Evolutionary conservation across 2,888 invertebrate species (phyloP).

Genomic region (Drosophila rellima): DNA sequence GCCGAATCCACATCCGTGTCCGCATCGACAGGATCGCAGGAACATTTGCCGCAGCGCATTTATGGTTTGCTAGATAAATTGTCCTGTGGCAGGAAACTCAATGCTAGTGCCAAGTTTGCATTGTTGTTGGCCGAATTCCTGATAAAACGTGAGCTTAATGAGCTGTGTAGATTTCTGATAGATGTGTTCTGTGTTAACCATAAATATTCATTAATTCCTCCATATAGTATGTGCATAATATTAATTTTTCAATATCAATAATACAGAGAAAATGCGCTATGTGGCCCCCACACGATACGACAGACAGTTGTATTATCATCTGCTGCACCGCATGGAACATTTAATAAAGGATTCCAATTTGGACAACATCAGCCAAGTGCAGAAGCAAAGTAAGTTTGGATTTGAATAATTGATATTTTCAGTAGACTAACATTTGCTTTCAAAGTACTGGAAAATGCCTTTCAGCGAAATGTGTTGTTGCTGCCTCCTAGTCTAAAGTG

Average conservation of each 20-base stretch:
- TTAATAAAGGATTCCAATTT: conserved; percentile 22
- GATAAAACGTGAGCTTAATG: conserved; percentile 82
- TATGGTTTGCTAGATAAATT: conserved; percentile 65
- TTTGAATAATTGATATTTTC: neutral
- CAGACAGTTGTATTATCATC: conserved; percentile 71
- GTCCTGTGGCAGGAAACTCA: conserved; percentile 57
- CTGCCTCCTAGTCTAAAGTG: conserved; percentile 60
- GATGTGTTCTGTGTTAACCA: conserved; percentile 36
- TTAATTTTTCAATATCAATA: conserved; percentile 7
- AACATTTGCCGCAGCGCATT: conserved; percentile 63
- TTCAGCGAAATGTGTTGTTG: conserved; percentile 73
- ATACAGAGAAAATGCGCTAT: conserved; percentile 76
- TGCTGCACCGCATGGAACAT: conserved; percentile 66
- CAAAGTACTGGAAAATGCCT: conserved; percentile 71
- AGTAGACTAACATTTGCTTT: neutral
- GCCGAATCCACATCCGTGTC: conserved; percentile 5
- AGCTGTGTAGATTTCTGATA: conserved; percentile 54
- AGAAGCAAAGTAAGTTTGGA: conserved; percentile 51
- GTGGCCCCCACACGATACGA: conserved; percentile 77
- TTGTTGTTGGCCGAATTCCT: conserved; percentile 75
- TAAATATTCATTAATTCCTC: conserved; percentile 50
- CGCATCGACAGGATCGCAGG: conserved; percentile 4
- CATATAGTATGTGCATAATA: conserved; percentile 21
- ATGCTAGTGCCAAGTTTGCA: conserved; percentile 74
- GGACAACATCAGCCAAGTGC: conserved; percentile 11